A percentile compares a stretch with the other conserved stretches of the same genome.
phyloP scores from a whole-genome alignment of 2,888 invertebrate species.

The Margaritifera margaritifera region DNA sequence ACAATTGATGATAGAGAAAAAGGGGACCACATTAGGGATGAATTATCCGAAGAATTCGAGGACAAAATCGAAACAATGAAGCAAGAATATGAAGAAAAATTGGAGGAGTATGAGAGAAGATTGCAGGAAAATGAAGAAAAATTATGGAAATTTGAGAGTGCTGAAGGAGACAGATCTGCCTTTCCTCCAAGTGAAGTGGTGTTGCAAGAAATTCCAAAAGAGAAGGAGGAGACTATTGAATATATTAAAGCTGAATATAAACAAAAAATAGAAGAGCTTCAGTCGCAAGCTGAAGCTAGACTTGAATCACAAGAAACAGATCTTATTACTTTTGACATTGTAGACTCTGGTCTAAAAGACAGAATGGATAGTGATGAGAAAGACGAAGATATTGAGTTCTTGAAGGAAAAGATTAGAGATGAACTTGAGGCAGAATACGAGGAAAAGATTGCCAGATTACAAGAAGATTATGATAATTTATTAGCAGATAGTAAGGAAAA shows the following conservation, averaged over 20 bases:
- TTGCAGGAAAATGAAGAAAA: too few species aligned
- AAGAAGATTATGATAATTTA: constrained; percentile 25
- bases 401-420: constrained; percentile 15
- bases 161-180: too few species aligned
- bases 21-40: constrained; percentile 24
- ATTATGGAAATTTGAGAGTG: too few species aligned
- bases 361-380: too few species aligned
- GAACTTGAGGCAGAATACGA: constrained; percentile 36
- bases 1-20: constrained; percentile 22
- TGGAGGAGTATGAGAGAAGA: constrained; percentile 9
- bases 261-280: constrained; percentile 14
- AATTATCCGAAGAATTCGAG: constrained; percentile 35
- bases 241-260: constrained; percentile 26
- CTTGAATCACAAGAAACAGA: constrained; percentile 2
- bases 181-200: not conserved
- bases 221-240: constrained; percentile 22
- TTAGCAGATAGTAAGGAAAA: constrained; percentile 14
- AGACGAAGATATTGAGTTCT: too few species aligned
- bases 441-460: constrained; percentile 27
- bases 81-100: constrained; percentile 37
- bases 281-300: not conserved
- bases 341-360: too few species aligned
- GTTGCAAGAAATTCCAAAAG: constrained; percentile 13
- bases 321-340: too few species aligned
- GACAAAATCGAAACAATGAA: constrained; percentile 37